Evolutionary conservation across 2,888 invertebrate species (phyloP).

Genomic region (Phyto melanocephala): DNA sequence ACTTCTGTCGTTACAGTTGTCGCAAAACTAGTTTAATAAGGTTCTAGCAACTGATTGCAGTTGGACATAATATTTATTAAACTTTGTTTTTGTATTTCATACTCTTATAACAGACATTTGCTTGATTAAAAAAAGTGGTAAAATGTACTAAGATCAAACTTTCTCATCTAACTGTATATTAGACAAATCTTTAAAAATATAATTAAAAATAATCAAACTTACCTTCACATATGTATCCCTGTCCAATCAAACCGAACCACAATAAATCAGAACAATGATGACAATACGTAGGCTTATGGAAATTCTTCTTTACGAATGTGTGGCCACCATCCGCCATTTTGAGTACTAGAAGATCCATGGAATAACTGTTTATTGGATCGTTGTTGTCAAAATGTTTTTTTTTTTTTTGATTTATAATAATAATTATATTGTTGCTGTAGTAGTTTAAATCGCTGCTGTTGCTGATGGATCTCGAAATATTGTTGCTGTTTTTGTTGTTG

Average conservation of each 20-base stretch:
- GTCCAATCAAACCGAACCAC: conserved; percentile 98
- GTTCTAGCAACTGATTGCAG: too few species aligned
- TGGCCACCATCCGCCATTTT: conserved; percentile 87
- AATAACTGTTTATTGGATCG: conserved; percentile 64
- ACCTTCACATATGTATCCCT: conserved; percentile 99
- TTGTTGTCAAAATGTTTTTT: conserved; percentile 46
- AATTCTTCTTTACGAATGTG: conserved; percentile 99
- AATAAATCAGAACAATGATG: conserved; percentile 99
- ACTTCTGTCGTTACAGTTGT: too few species aligned
- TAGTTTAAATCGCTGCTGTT: neutral
- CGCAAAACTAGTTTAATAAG: too few species aligned
- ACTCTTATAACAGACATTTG: too few species aligned
- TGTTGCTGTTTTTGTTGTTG: conserved; percentile 29
- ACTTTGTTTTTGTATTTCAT: too few species aligned
- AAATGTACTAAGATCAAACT: too few species aligned
- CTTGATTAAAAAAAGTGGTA: too few species aligned
- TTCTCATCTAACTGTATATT: too few species aligned
- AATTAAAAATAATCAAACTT: conserved; percentile 50
- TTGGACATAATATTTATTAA: too few species aligned
- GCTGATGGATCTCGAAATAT: conserved; percentile 6
- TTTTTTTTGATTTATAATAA: neutral
- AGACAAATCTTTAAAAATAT: too few species aligned
- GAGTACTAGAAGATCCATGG: conserved; percentile 67
- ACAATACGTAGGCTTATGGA: conserved; percentile 99
- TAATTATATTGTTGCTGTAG: conserved; percentile 26